Conservation (phyloP, 2,888 invertebrate genomes). For the Malacosoma neustria region DNA sequence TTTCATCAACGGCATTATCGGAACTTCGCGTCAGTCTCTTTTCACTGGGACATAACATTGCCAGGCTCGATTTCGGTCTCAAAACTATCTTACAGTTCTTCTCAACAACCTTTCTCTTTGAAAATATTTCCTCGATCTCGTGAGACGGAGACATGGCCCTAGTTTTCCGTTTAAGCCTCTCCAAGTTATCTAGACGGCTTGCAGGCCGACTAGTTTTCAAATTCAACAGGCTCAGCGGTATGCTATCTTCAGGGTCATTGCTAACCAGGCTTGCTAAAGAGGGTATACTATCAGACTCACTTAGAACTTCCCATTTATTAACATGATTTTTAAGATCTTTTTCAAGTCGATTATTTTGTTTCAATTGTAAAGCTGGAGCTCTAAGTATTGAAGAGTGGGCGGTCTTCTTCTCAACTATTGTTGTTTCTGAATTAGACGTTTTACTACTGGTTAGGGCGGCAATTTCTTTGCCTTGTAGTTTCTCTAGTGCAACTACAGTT, state of each 20-base stretch:
- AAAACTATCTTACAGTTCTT: slow-evolving; percentile 43
- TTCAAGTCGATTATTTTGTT: slow-evolving; percentile 46
- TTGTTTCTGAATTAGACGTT: slow-evolving; percentile 20
- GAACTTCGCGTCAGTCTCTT: slow-evolving; percentile 56
- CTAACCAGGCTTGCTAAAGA: slow-evolving; percentile 60
- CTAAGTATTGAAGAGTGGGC: slow-evolving; percentile 47
- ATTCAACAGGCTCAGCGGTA: slow-evolving; percentile 68
- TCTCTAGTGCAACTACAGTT: slow-evolving; percentile 77
- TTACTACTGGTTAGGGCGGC: slow-evolving; percentile 33
- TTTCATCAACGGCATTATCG: slow-evolving; percentile 44
- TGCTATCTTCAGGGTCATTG: slow-evolving; percentile 75
- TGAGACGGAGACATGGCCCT: slow-evolving; percentile 75
- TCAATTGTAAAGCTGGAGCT: slow-evolving; percentile 58
- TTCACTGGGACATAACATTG: slow-evolving; percentile 55
- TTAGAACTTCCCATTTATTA: slow-evolving; percentile 74
- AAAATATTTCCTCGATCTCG: slow-evolving; percentile 72
- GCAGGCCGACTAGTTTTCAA: slow-evolving; percentile 44
- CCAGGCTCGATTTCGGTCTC: slow-evolving; percentile 63
- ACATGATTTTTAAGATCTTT: slow-evolving; percentile 55
- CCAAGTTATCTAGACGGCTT: slow-evolving; percentile 46
- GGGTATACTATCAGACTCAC: slow-evolving; percentile 76
- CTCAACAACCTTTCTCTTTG: slow-evolving; percentile 55
- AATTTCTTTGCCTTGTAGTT: slow-evolving; percentile 69
- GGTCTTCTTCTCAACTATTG: slow-evolving; percentile 35
- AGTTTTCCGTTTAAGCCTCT: slow-evolving; percentile 69